phyloP scores from a whole-genome alignment of 2,888 invertebrate genomes.

The Norana najaformis region DNA sequence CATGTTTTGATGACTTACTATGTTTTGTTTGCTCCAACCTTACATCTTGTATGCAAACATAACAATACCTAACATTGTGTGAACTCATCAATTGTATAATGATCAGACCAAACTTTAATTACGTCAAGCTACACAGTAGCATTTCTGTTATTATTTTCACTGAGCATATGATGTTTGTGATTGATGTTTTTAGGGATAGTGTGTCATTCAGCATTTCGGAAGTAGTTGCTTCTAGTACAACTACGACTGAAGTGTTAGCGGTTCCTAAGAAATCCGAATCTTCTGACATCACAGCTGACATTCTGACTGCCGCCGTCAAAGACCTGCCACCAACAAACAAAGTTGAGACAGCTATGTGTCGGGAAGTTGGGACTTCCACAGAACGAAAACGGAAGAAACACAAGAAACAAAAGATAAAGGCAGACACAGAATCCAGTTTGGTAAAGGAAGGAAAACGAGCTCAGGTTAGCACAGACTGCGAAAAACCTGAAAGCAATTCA shows the following conservation, averaged over 20 bases:
- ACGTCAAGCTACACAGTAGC: not conserved
- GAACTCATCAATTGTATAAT: not conserved
- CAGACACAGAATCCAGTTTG: not conserved
- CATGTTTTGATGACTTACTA: too few species aligned
- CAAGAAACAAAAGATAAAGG: not conserved
- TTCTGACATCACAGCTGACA: not conserved
- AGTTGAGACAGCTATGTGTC: not conserved
- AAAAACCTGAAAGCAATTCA: not conserved
- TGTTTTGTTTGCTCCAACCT: not conserved
- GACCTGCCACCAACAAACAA: not conserved
- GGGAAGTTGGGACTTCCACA: slow-evolving; percentile 19
- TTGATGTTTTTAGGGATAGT: slow-evolving; percentile 1
- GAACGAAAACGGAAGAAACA: slow-evolving; percentile 10
- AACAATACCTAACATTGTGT: not conserved
- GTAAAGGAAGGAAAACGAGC: not conserved
- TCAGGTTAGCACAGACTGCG: not conserved
- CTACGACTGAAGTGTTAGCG: not conserved
- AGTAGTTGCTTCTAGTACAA: not conserved
- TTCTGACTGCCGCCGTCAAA: not conserved
- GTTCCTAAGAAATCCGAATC: not conserved
- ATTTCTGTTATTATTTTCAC: not conserved
- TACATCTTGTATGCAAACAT: not conserved
- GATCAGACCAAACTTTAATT: not conserved
- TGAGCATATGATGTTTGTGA: not conserved
- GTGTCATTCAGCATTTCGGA: not conserved